phyloP scores from a whole-genome alignment of 1,140 invertebrate species.

The Dufourea novaeangliae region DNA sequence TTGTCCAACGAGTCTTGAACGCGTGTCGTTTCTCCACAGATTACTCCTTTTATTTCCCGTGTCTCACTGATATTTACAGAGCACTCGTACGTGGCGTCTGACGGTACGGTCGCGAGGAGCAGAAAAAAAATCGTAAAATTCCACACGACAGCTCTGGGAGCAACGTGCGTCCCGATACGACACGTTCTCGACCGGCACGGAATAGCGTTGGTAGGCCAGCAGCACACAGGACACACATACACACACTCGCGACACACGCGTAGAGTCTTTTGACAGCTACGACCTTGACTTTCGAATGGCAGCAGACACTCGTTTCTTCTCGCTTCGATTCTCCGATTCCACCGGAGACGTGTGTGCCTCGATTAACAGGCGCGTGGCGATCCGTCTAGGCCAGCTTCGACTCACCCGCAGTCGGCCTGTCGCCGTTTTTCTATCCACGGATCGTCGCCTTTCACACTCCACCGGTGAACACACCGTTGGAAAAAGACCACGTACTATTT shows the following conservation, averaged over 20 bases:
- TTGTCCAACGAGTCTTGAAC: conserved; percentile 48
- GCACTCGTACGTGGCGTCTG: conserved; percentile 23
- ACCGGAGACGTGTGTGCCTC: background rate
- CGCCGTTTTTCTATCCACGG: conserved; percentile 13
- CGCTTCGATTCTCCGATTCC: background rate
- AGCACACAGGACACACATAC: too few relatives aligned
- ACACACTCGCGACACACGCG: conserved; percentile 45
- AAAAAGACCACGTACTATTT: conserved; percentile 27
- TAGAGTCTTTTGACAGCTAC: conserved; percentile 57
- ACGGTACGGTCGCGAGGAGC: background rate
- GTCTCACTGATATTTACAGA: conserved; percentile 22
- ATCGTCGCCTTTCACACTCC: background rate
- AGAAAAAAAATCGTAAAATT: conserved; percentile 21
- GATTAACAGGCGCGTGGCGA: background rate
- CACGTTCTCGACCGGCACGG: conserved; percentile 23
- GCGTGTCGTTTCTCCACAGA: conserved; percentile 36
- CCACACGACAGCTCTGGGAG: conserved; percentile 3
- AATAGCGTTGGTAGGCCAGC: too few relatives aligned
- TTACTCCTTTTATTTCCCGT: conserved; percentile 16
- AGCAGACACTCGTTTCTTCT: conserved; percentile 8
- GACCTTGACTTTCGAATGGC: conserved; percentile 62
- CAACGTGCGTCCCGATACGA: background rate
- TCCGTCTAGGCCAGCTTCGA: background rate
- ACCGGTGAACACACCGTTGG: background rate
- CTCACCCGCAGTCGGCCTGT: conserved; percentile 38